Conservation (phyloP, 2,797 vertebrate genomes). For the Leptodactylus fallax region DNA sequence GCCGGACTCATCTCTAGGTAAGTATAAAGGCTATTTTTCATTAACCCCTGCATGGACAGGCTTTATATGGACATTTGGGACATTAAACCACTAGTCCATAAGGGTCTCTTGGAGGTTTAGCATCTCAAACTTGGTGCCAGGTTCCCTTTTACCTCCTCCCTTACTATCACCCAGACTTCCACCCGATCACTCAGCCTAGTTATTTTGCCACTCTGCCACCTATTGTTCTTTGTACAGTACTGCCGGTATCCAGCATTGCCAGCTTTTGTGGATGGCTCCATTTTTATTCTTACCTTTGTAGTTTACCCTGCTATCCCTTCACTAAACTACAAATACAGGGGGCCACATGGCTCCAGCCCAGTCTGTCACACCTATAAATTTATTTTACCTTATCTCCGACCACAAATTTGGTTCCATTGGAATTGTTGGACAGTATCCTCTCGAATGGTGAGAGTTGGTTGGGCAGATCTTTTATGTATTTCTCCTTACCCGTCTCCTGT, state of each 20-base stretch:
- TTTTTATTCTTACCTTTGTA: neutral
- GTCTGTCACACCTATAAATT: neutral
- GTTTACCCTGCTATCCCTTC: neutral
- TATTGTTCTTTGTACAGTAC: neutral
- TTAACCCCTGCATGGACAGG: too few species aligned
- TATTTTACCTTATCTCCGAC: slow-evolving; percentile 75
- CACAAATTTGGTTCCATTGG: slow-evolving; percentile 73
- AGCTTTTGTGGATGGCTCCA: neutral
- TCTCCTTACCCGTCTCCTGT: slow-evolving; percentile 77
- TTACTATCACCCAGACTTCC: too few species aligned
- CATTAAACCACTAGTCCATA: too few species aligned
- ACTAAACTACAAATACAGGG: neutral
- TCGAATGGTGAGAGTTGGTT: slow-evolving; percentile 75
- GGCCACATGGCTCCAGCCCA: too few species aligned
- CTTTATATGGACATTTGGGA: too few species aligned
- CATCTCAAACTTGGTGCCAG: too few species aligned
- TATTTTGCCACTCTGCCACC: neutral
- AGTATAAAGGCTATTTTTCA: too few species aligned
- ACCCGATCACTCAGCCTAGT: neutral
- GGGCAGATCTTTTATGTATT: slow-evolving; percentile 74
- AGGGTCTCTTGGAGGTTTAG: too few species aligned
- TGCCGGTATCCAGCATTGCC: neutral
- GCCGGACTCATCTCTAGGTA: too few species aligned
- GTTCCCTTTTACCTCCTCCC: too few species aligned
- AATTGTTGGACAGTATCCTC: slow-evolving; percentile 72